phyloP scores from a whole-genome alignment of 2,888 invertebrate genomes.

The Chydorus sphaericus region DNA sequence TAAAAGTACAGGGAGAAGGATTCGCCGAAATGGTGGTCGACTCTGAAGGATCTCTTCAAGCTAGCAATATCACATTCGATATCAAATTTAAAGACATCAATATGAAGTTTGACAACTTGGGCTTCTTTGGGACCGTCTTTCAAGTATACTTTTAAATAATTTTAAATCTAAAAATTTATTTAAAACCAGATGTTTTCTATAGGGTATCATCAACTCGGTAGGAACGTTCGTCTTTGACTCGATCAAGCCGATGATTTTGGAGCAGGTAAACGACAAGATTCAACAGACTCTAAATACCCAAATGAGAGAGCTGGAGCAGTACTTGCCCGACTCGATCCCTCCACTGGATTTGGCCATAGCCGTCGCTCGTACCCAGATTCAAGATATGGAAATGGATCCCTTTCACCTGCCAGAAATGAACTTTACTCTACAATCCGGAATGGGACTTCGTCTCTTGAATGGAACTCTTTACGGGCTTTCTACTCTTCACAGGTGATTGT shows the following conservation, averaged over 20 bases:
- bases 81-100: slow-evolving; percentile 56
- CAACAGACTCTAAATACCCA: slow-evolving; percentile 57
- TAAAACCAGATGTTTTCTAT: slow-evolving; percentile 28
- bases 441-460: slow-evolving; percentile 47
- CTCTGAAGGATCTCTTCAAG: slow-evolving; percentile 55
- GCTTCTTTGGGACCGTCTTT: slow-evolving; percentile 51
- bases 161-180: neutral
- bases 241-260: slow-evolving; percentile 67
- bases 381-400: slow-evolving; percentile 54
- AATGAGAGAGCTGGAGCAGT: slow-evolving; percentile 51
- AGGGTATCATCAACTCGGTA: slow-evolving; percentile 63
- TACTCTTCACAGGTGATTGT: slow-evolving; percentile 45
- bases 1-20: slow-evolving; percentile 50
- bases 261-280: slow-evolving; percentile 51
- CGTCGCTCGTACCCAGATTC: slow-evolving; percentile 53
- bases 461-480: slow-evolving; percentile 67
- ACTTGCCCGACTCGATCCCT: slow-evolving; percentile 69
- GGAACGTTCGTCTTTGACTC: slow-evolving; percentile 70
- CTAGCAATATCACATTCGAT: slow-evolving; percentile 64
- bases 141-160: slow-evolving; percentile 23
- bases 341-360: slow-evolving; percentile 70
- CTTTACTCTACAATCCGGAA: slow-evolving; percentile 50
- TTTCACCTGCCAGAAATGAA: slow-evolving; percentile 45
- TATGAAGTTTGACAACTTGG: slow-evolving; percentile 68
- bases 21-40: slow-evolving; percentile 54